Evolutionary conservation across 1,140 invertebrate species (phyloP).

Genomic region (Cyclina sinensis): DNA sequence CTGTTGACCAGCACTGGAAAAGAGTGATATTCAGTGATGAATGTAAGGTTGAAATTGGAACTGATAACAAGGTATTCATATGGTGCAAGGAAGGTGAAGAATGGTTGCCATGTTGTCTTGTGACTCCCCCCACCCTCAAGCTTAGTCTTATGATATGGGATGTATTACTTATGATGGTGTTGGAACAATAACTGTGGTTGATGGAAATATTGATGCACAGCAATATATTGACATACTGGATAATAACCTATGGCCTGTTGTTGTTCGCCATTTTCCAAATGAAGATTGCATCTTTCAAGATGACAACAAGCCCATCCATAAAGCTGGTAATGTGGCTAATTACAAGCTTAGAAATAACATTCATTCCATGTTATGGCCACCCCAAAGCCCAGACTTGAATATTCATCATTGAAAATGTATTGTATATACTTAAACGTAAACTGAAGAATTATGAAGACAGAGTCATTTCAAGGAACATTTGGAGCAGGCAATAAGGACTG

Average conservation of each 20-base stretch:
- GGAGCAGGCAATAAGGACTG: neutral
- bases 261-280: neutral
- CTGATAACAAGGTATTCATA: neutral
- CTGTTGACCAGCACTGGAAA: neutral
- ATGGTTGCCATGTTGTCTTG: neutral
- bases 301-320: slow-evolving; percentile 25
- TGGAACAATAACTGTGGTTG: neutral
- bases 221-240: neutral
- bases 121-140: neutral
- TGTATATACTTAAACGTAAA: neutral
- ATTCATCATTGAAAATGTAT: slow-evolving; percentile 26
- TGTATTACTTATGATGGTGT: neutral
- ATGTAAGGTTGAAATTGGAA: neutral
- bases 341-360: neutral
- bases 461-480: no score
- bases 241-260: neutral
- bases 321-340: neutral
- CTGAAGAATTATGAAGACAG: no score
- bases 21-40: neutral
- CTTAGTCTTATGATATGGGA: neutral
- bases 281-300: neutral
- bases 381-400: neutral
- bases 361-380: neutral
- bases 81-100: neutral
- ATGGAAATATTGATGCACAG: neutral